phyloP scores from a whole-genome alignment of 2,113 vertebrate genomes.

The Ellobius talpinus region DNA sequence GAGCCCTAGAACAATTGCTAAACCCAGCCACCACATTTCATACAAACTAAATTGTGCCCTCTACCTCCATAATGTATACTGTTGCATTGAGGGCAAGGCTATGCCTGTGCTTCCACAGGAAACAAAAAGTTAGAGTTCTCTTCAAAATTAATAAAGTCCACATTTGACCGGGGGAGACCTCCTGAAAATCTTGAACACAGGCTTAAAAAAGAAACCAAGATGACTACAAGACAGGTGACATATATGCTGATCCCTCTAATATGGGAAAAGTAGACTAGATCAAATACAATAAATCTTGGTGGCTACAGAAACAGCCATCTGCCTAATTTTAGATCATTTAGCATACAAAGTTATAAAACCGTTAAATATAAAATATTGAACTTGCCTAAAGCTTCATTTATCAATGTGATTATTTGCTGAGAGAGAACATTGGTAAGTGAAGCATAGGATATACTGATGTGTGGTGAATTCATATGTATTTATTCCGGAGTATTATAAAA shows the following conservation, averaged over 20 bases:
- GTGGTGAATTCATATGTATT: not conserved
- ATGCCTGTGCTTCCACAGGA: not conserved
- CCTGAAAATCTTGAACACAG: not conserved
- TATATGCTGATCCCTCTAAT: not conserved
- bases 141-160: not conserved
- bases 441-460: not conserved
- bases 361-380: not conserved
- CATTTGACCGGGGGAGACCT: not conserved
- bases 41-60: not conserved
- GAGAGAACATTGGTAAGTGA: not conserved
- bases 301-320: not conserved
- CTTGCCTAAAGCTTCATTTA: accelerated
- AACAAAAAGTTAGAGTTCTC: not conserved
- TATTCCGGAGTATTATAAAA: not conserved
- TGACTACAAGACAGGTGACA: not conserved
- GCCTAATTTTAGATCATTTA: not conserved
- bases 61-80: not conserved
- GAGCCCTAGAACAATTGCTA: not conserved
- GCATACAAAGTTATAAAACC: not conserved
- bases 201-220: not conserved
- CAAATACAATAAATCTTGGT: not conserved
- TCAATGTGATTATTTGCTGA: not conserved
- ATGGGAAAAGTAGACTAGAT: not conserved
- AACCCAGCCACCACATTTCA: not conserved
- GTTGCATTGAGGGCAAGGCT: not conserved